A percentile compares a stretch with the other conserved stretches of the same genome.
Evolutionary conservation across 2,113 vertebrate species (phyloP).

Genomic region (Hepsetus odoe): DNA sequence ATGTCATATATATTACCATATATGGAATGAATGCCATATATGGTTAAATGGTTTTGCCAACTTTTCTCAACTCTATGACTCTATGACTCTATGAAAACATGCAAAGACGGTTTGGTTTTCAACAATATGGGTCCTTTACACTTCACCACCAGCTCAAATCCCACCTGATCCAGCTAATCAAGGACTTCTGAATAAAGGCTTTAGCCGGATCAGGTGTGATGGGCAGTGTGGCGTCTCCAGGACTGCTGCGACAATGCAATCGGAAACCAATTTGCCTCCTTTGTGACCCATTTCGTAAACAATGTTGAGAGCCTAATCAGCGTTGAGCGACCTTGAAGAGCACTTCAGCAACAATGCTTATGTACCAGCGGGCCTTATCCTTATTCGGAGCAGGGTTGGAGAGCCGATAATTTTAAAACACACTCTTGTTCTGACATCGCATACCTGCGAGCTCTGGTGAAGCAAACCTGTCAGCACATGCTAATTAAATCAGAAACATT

Average conservation of each 20-base stretch:
- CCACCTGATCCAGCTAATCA: not conserved
- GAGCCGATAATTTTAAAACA: slow-evolving; percentile 59
- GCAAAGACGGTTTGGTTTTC: not conserved
- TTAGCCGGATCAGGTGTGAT: not conserved
- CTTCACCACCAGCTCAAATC: not conserved
- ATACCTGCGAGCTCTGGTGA: slow-evolving; percentile 50
- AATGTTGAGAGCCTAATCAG: slow-evolving; percentile 44
- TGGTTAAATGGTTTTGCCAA: too few species aligned
- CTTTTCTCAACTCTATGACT: too few species aligned
- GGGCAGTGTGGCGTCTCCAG: not conserved
- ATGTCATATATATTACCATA: too few species aligned
- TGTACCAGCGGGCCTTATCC: not conserved
- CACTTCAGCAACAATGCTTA: slow-evolving; percentile 15
- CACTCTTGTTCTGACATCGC: slow-evolving; percentile 58
- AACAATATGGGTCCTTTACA: not conserved
- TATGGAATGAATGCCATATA: too few species aligned
- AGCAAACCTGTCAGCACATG: slow-evolving; percentile 39
- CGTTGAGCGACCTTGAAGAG: slow-evolving; percentile 30
- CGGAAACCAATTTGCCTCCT: not conserved
- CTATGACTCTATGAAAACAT: too few species aligned
- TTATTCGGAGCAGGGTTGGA: not conserved
- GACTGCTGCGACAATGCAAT: not conserved
- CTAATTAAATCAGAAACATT: slow-evolving; percentile 73
- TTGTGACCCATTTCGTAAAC: not conserved
- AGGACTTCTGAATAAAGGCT: not conserved